phyloP scores from a whole-genome alignment of 2,113 vertebrate species.

The Crotalus viridis region DNA sequence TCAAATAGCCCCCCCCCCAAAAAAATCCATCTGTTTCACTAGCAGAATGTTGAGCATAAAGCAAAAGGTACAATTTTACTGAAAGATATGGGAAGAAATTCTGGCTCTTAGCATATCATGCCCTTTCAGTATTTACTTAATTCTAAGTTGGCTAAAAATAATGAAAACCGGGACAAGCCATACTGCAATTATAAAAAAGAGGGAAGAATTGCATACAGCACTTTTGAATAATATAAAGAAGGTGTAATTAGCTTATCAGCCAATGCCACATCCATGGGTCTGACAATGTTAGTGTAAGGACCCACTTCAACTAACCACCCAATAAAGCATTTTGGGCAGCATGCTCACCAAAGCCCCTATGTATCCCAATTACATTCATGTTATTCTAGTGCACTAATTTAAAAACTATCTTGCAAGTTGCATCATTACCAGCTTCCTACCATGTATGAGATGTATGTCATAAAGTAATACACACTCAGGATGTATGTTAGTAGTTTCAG shows the following conservation, averaged over 20 bases:
- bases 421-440: not conserved
- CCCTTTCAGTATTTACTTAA: not conserved
- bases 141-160: not conserved
- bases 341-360: not conserved
- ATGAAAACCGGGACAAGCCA: not conserved
- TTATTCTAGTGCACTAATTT: not conserved
- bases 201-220: not conserved
- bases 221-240: not conserved
- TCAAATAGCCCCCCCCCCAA: not conserved
- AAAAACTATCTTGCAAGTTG: not conserved
- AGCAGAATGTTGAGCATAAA: not conserved
- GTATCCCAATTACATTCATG: not conserved
- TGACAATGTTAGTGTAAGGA: not conserved
- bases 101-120: not conserved
- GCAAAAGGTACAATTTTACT: not conserved
- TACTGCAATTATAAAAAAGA: not conserved
- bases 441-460: not conserved
- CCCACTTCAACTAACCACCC: too few species aligned
- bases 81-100: not conserved
- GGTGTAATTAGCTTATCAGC: not conserved
- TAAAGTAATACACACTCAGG: not conserved
- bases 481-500: not conserved
- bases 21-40: not conserved
- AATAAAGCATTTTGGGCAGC: not conserved
- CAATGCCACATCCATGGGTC: not conserved